A percentile compares a stretch with the other conserved stretches of the same genome.
These are phyloP conservation scores for Lytechinus variegatus DNA, from an alignment of 35 echinoderm and acorn worm genomes.

Conservation along the genomic window DNA sequence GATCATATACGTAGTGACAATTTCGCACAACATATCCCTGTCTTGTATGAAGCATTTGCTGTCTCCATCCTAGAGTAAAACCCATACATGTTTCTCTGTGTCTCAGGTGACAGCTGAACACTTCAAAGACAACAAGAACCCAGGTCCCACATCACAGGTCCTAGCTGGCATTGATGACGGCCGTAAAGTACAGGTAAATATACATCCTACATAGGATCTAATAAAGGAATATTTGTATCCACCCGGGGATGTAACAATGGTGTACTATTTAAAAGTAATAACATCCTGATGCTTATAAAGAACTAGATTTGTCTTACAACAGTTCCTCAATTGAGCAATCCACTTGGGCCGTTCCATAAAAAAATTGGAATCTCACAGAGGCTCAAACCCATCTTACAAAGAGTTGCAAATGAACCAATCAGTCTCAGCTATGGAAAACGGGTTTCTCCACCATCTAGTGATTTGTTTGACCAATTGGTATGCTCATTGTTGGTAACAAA, in stretches of 20 bases:
- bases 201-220: neutral
- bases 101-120: constrained; percentile 81
- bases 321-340: neutral
- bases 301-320: neutral
- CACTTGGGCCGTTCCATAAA: neutral
- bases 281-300: neutral
- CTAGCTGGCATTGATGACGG: constrained; percentile 76
- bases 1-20: too few species aligned
- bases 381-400: too few species aligned
- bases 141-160: constrained; percentile 95
- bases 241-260: neutral
- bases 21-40: too few species aligned
- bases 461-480: too few species aligned
- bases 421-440: too few species aligned
- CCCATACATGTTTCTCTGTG: neutral
- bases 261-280: neutral
- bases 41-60: too few species aligned
- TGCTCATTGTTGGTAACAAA: too few species aligned
- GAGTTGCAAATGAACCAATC: too few species aligned
- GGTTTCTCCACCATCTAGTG: too few species aligned
- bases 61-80: neutral
- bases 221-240: neutral
- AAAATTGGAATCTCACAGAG: too few species aligned
- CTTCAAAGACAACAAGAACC: constrained; percentile 77
- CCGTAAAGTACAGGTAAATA: constrained; percentile 68